A percentile compares a stretch with the other conserved stretches of the same genome.
Evolutionary conservation across 2,113 vertebrate genomes (phyloP).

Genomic region (Mola mola): DNA sequence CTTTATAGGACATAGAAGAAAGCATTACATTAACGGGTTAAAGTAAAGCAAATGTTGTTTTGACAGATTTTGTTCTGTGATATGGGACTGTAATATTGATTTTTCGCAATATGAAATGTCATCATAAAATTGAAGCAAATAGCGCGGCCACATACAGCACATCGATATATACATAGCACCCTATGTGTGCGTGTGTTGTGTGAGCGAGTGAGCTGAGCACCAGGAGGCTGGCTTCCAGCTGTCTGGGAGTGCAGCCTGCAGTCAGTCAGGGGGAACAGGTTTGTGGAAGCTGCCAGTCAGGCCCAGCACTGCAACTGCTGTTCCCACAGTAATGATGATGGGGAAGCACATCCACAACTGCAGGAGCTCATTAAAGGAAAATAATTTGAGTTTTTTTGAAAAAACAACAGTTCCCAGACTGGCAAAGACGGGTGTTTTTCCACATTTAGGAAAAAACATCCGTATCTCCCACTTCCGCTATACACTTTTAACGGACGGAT

Average conservation of each 20-base stretch:
- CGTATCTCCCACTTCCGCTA: neutral
- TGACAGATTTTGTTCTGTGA: neutral
- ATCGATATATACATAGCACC: neutral
- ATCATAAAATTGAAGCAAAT: constrained; percentile 21
- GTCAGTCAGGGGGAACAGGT: constrained; percentile 74
- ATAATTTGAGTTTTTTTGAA: constrained; percentile 79
- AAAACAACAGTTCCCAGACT: constrained; percentile 62
- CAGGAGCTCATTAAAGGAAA: constrained; percentile 77
- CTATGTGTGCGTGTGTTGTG: neutral
- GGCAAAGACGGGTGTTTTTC: constrained; percentile 63
- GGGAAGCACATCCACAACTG: constrained; percentile 57
- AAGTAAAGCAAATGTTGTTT: neutral
- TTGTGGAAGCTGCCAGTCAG: constrained; percentile 77
- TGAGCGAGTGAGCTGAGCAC: constrained; percentile 24
- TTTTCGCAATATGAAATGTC: constrained; percentile 13
- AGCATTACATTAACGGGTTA: neutral
- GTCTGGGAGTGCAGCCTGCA: constrained; percentile 71
- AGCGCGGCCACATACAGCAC: no score
- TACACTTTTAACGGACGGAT: constrained; percentile 10
- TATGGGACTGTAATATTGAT: neutral
- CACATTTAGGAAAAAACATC: constrained; percentile 44
- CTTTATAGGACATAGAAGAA: no score
- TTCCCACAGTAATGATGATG: constrained; percentile 76
- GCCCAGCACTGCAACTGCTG: constrained; percentile 57
- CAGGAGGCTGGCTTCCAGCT: constrained; percentile 63